Evolutionary conservation across 2,888 invertebrate genomes (phyloP).

Genomic region (Selenia dentaria): DNA sequence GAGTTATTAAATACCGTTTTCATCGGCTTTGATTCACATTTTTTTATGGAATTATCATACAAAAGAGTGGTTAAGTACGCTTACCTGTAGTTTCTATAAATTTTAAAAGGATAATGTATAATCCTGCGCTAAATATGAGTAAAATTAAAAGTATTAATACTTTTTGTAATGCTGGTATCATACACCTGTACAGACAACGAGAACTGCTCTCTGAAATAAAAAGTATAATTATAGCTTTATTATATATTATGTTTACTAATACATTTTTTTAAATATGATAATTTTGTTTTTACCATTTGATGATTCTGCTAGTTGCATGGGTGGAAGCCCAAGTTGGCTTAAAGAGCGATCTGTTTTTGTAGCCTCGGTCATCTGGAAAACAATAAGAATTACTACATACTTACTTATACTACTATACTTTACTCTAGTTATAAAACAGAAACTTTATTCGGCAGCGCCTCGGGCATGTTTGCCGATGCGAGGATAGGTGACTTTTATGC

Average conservation of each 20-base stretch:
- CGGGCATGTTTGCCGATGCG: too few species aligned
- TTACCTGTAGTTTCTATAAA: constrained; percentile 52
- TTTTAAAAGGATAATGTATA: constrained; percentile 51
- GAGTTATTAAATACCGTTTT: too few species aligned
- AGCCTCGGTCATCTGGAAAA: constrained; percentile 49
- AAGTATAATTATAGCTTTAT: neutral
- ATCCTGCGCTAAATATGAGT: constrained; percentile 46
- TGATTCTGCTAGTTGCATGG: constrained; percentile 75
- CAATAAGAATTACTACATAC: too few species aligned
- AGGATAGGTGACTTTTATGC: too few species aligned
- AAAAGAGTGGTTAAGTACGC: constrained; percentile 9
- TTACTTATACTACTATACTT: too few species aligned
- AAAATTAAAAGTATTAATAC: constrained; percentile 47
- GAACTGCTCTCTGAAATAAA: constrained; percentile 50
- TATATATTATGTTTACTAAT: neutral
- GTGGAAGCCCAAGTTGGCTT: constrained; percentile 63
- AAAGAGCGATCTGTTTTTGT: constrained; percentile 45
- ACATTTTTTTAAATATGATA: neutral
- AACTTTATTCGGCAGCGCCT: too few species aligned
- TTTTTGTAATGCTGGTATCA: constrained; percentile 54
- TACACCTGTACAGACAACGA: constrained; percentile 44
- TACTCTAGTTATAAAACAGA: too few species aligned
- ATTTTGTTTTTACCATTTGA: constrained; percentile 45
- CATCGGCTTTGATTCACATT: too few species aligned
- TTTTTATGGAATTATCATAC: too few species aligned